These are phyloP conservation scores for Yponomeuta evonymella DNA, from an alignment of 2,888 invertebrate genomes.

Conservation along the genomic window DNA sequence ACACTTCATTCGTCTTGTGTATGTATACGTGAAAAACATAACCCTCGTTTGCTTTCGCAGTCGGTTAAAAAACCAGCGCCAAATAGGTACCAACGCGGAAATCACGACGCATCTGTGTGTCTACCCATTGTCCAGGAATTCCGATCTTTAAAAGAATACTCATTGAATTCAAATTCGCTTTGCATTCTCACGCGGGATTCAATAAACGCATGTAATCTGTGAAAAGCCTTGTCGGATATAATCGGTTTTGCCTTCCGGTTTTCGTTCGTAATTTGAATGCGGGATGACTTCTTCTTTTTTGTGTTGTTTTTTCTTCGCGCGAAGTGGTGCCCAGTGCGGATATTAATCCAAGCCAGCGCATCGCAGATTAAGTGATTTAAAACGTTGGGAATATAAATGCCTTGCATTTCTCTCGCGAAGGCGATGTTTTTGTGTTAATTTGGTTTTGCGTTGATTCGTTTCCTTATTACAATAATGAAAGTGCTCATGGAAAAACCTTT, in stretches of 20 bases:
- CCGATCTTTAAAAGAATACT: neutral
- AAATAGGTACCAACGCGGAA: neutral
- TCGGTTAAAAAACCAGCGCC: neutral
- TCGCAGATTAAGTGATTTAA: neutral
- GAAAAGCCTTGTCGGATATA: conserved; percentile 8
- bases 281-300: conserved; percentile 4
- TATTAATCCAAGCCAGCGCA: neutral
- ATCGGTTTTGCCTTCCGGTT: neutral
- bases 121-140: neutral
- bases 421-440: neutral
- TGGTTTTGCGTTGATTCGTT: neutral
- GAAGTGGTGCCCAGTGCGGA: neutral
- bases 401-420: neutral
- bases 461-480: neutral
- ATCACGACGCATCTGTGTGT: conserved; percentile 5
- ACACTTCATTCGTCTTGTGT: no score
- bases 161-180: conserved; percentile 10
- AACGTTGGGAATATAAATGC: neutral
- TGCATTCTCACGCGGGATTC: conserved; percentile 1
- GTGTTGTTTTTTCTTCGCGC: neutral
- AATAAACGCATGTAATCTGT: neutral
- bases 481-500: no score
- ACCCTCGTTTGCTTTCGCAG: neutral
- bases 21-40: no score
- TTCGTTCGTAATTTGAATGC: neutral